These are phyloP conservation scores for Peromyscus aztecus DNA, from an alignment of 2,797 vertebrate genomes.

Conservation along the genomic window DNA sequence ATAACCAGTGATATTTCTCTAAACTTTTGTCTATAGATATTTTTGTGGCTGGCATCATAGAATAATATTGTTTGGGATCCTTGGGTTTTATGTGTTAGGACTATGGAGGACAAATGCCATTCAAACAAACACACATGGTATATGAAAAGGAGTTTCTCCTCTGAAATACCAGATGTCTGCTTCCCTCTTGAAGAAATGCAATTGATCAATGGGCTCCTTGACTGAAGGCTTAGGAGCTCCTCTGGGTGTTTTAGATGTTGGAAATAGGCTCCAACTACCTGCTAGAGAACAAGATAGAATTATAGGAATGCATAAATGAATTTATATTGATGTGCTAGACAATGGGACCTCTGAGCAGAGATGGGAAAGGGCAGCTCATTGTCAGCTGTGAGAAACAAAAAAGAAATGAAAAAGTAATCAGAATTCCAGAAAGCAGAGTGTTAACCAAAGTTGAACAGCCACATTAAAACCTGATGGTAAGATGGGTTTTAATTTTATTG, in stretches of 20 bases:
- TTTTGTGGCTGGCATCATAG: neutral
- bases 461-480: neutral
- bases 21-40: neutral
- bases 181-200: neutral
- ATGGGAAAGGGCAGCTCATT: neutral
- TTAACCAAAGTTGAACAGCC: neutral
- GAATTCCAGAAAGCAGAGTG: neutral
- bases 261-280: neutral
- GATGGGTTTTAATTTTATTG: neutral
- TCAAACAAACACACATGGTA: neutral
- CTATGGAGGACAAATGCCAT: neutral
- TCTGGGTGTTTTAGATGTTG: neutral
- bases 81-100: neutral
- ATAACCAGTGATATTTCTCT: neutral
- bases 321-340: neutral
- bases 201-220: accelerated
- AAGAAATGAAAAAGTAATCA: neutral
- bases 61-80: neutral
- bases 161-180: neutral
- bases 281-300: neutral
- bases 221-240: accelerated
- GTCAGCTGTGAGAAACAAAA: neutral
- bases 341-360: neutral
- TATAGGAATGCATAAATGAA: constrained; percentile 9
- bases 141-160: neutral